Evolutionary conservation across 2,113 vertebrate genomes (phyloP).

Genomic region (Onychostruthus taczanowskii): DNA sequence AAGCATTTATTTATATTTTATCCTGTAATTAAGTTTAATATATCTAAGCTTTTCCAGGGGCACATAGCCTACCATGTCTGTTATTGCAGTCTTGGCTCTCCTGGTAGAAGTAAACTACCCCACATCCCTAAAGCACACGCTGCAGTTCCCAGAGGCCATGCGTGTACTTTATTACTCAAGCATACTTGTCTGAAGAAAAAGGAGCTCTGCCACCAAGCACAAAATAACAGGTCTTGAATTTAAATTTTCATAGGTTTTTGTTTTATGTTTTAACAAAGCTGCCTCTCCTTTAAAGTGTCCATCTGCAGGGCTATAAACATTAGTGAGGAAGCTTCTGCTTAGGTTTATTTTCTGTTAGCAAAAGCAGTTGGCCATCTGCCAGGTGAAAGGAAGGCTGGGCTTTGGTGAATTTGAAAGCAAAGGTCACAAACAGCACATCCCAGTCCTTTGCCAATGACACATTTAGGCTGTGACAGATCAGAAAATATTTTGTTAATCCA

Average conservation of each 20-base stretch:
- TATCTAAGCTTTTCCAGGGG: background rate
- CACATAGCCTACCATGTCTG: background rate
- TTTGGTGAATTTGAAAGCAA: slow-evolving; percentile 7
- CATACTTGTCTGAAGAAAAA: background rate
- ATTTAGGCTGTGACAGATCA: background rate
- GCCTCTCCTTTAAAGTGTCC: background rate
- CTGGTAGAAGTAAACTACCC: background rate
- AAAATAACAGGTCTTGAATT: background rate
- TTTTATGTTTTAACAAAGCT: slow-evolving; percentile 3
- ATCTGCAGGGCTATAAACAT: slow-evolving; percentile 22
- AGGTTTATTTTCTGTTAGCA: slow-evolving; percentile 42
- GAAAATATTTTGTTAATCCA: background rate
- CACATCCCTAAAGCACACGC: background rate
- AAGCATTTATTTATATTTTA: background rate
- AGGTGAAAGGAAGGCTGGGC: background rate
- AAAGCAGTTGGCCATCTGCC: slow-evolving; percentile 18
- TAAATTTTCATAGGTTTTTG: background rate
- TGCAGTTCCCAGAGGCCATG: background rate
- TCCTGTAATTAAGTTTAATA: background rate
- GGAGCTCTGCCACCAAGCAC: background rate
- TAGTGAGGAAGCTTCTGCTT: background rate
- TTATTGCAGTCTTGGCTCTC: background rate
- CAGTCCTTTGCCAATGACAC: background rate
- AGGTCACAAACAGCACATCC: background rate
- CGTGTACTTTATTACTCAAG: background rate